phyloP scores from a whole-genome alignment of 2,888 invertebrate species.

The Orchesellides sinensis region DNA sequence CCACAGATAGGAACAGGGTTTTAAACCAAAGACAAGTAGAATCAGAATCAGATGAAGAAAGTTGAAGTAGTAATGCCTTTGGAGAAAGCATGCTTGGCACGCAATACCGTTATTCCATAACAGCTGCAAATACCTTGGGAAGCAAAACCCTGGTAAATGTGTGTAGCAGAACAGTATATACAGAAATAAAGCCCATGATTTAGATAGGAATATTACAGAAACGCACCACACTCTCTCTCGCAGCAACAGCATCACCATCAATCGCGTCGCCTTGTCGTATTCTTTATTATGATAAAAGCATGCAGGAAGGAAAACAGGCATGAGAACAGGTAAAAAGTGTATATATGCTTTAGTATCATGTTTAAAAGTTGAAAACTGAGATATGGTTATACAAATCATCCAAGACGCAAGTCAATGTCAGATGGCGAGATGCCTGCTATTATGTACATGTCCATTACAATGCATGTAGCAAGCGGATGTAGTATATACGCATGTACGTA shows the following conservation, averaged over 20 bases:
- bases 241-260: conserved; percentile 4
- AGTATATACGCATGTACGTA: conserved; percentile 16
- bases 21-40: conserved; percentile 24
- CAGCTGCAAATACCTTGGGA: neutral
- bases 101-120: neutral
- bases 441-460: neutral
- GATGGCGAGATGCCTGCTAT: conserved; percentile 36
- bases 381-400: conserved; percentile 52
- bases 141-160: neutral
- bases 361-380: neutral
- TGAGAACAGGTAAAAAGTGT: conserved; percentile 1
- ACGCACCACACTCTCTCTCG: neutral
- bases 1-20: conserved; percentile 25
- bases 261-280: neutral
- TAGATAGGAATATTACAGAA: neutral
- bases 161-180: no score
- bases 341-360: no score
- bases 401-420: conserved; percentile 54
- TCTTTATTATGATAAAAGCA: neutral
- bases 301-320: neutral
- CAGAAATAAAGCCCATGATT: no score
- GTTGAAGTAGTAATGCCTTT: no score
- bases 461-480: conserved; percentile 2
- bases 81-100: neutral
- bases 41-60: neutral